phyloP scores from a whole-genome alignment of 2,888 invertebrate species.

The Colletes collaris region DNA sequence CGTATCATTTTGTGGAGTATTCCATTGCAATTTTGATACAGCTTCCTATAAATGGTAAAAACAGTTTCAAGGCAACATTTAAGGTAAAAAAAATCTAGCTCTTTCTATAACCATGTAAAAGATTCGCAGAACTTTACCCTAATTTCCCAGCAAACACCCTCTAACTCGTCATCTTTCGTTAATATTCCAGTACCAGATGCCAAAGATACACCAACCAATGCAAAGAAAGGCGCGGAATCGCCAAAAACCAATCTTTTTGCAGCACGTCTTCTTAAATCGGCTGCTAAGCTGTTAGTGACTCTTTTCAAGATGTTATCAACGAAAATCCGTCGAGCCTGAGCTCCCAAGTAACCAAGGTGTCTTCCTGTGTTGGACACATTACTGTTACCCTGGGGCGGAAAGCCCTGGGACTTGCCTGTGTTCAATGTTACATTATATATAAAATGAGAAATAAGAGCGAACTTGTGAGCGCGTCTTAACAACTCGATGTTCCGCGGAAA shows the following conservation, averaged over 20 bases:
- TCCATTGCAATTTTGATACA: constrained; percentile 85
- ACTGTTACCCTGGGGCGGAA: constrained; percentile 73
- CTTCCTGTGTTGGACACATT: constrained; percentile 71
- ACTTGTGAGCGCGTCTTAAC: too few relatives aligned
- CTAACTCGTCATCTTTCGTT: constrained; percentile 90
- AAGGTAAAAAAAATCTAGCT: too few relatives aligned
- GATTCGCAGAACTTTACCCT: constrained; percentile 82
- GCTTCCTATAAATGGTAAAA: constrained; percentile 83
- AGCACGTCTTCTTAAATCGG: constrained; percentile 86
- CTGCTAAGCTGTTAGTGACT: constrained; percentile 87
- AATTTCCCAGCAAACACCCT: constrained; percentile 91
- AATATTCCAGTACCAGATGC: constrained; percentile 90
- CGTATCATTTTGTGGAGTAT: constrained; percentile 83
- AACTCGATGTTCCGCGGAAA: neutral
- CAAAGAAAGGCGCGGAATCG: constrained; percentile 89
- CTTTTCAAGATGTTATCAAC: constrained; percentile 89
- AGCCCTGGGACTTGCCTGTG: constrained; percentile 79
- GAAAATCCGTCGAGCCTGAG: constrained; percentile 87
- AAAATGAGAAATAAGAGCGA: neutral
- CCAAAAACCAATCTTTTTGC: constrained; percentile 87
- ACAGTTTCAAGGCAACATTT: too few relatives aligned
- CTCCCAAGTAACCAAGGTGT: constrained; percentile 82
- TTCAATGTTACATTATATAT: neutral
- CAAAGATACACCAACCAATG: constrained; percentile 89
- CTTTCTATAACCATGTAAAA: too few relatives aligned